Base-by-base conservation (phyloP, 2,113 vertebrate species). In the Oxyura jamaicensis region DNA sequence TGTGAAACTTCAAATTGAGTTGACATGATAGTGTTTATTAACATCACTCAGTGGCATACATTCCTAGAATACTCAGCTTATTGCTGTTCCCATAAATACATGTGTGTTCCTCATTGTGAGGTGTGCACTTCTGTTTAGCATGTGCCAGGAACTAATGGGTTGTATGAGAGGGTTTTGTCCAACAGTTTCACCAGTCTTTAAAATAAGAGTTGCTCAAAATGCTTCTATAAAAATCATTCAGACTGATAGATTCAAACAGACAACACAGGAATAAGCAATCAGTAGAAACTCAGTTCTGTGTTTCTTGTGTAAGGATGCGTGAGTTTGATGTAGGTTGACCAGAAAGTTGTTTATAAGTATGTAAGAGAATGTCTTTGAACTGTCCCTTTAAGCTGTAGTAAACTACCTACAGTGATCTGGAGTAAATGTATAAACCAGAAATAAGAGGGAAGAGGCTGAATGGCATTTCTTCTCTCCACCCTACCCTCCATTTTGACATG, bases 11-110 rank as follows among this genome's bases (percentile, higher is more conserved):
- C 83, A 90, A 79, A 67, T 35, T 75, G 29, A 33, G 36, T 71
- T 86, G 48, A 33, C 33, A 36, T 29, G 74, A 69, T 95, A 48
- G 12, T 3, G 9, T 79, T 90, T 87, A 59, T 67, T 80, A 62
- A 19, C 15, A 13, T 0, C 0, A 15, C 31, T 72, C 16, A 50
- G 60, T 68, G 39, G 58, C 19, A 35, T n/a, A 5, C 10, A 0
- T 48, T 94, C 42, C 90, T 81, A 52, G 71, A 67, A 56, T 36
- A 33, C 66, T 95, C 69, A 81, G 67, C 42, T 91, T 48, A 53
- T 46, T 72, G 72, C 67, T 86, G 44, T 44, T 60, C 8, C 62
- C 67, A 48, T 48, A 75, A 63, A 52, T 58, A 79, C 20, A 44
- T 4, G 16, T 10, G 26, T 73, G 36, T 60, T 60, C 53, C 59